Evolutionary conservation across 2,888 invertebrate genomes (phyloP).

Genomic region (Aricia artaxerxes): DNA sequence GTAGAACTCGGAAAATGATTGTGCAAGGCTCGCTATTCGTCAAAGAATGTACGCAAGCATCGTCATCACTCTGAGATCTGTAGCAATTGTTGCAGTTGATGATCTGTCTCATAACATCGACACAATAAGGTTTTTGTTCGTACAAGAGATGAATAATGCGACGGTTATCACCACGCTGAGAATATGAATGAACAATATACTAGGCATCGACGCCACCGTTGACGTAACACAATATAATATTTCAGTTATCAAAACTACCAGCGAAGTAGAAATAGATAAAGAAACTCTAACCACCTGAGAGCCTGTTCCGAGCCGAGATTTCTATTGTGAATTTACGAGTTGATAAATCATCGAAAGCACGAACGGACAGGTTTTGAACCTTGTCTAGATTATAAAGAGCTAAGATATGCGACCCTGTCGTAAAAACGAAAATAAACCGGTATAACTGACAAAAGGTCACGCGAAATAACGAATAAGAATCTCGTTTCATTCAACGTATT

Average conservation of each 20-base stretch:
- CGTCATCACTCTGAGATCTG: not conserved
- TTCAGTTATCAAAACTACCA: not conserved
- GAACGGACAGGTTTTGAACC: slow-evolving; percentile 60
- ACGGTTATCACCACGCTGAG: slow-evolving; percentile 4
- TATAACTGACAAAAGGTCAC: slow-evolving; percentile 68
- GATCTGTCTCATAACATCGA: not conserved
- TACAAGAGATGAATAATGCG: slow-evolving; percentile 7
- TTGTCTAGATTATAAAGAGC: slow-evolving; percentile 55
- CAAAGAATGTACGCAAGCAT: not conserved
- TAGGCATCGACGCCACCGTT: slow-evolving; percentile 1
- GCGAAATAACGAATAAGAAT: slow-evolving; percentile 46
- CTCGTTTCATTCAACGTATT: slow-evolving; percentile 23
- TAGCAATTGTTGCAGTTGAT: not conserved
- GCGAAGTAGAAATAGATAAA: not conserved
- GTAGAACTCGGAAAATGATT: slow-evolving; percentile 19
- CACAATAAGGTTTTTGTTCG: slow-evolving; percentile 11
- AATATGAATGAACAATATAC: slow-evolving; percentile 20
- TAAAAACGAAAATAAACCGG: slow-evolving; percentile 64
- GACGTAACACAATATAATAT: not conserved
- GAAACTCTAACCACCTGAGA: not conserved
- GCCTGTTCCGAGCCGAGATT: slow-evolving; percentile 16
- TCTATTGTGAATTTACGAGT: slow-evolving; percentile 24
- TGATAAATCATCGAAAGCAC: slow-evolving; percentile 41
- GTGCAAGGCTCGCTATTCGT: not conserved
- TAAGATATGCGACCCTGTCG: slow-evolving; percentile 62